Evolutionary conservation across 2,797 vertebrate genomes (phyloP), one percentile per base, ranked within the genome.

Genomic region (Gambusia yucatana): DNA sequence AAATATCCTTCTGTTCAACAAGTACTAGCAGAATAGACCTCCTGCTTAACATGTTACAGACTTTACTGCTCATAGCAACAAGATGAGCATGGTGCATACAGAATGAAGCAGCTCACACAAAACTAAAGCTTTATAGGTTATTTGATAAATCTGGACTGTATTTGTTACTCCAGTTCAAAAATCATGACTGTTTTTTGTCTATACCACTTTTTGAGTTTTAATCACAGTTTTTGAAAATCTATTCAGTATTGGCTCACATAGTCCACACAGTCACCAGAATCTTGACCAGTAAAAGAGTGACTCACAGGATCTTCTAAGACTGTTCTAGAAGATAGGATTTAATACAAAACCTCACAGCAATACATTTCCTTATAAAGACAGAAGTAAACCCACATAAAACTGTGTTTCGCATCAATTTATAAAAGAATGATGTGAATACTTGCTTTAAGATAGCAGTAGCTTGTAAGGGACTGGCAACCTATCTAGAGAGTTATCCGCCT

Each of bases 371-470:
- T 10, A 55, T 55, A 11, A n/a, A 25, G 25, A 25, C 52, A 55
- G 25, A n/a, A 4, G 52, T 8, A 55, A 55, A 55, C 25, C 52
- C 20, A 67, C 36, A 41, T 9, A 10, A 65, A 65, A 20, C 39
- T 20, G 6, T 22, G 0, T 67, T 67, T 41, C 8, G 20, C 8
- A 41, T 67, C 63, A 39, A 22, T 39, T 67, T 20, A 41, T 41
- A 28, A 47, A 47, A 46, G 14, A 36, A 36, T 8, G 39, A 43
- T 65, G 16, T 48, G 1, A 36, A 65, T 6, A 65, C 11, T 61
- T 76, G 43, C 20, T 48, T 76, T 48, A 47, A 30, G 43, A 72
- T 46, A 67, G 36, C 30, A 41, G 59, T 67, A 67, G 39, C 59
- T 30, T 22, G 63, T 67, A 67, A 39, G 17, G 20, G 36, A 67